These are phyloP conservation scores for Pandemis corylana DNA, from an alignment of 2,888 invertebrate genomes.

Conservation along the genomic window DNA sequence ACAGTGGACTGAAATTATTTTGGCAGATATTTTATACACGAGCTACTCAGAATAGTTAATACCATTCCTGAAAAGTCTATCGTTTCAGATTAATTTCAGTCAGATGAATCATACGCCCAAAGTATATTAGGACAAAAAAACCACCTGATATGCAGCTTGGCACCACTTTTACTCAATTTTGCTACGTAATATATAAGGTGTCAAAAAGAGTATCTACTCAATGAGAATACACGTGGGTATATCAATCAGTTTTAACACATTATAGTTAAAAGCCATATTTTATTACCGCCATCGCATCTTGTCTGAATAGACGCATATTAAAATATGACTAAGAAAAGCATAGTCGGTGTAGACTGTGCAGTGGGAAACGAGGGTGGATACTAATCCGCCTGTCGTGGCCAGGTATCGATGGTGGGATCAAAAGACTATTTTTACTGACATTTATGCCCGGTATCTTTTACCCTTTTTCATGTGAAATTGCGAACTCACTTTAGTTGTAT, in stretches of 20 bases:
- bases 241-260: too few species aligned
- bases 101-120: too few species aligned
- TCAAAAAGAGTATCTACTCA: background rate
- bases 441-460: slow-evolving; percentile 69
- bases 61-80: too few species aligned
- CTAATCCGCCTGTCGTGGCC: slow-evolving; percentile 74
- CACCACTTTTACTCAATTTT: too few species aligned
- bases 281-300: slow-evolving; percentile 31
- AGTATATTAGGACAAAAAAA: too few species aligned
- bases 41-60: too few species aligned
- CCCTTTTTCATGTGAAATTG: slow-evolving; percentile 66
- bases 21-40: too few species aligned
- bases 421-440: slow-evolving; percentile 79
- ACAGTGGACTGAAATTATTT: too few species aligned
- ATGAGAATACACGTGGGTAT: too few species aligned
- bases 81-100: too few species aligned
- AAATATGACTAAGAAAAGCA: slow-evolving; percentile 54
- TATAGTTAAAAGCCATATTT: too few species aligned
- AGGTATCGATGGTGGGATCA: slow-evolving; percentile 81
- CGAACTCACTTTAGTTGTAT: slow-evolving; percentile 47
- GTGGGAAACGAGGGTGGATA: slow-evolving; percentile 60
- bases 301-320: slow-evolving; percentile 41
- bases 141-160: too few species aligned
- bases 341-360: slow-evolving; percentile 59
- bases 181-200: background rate